Percentiles rank a stretch among this genome's conserved stretches.
Conservation (phyloP, 2,113 vertebrate species). For the Eleginops maclovinus region DNA sequence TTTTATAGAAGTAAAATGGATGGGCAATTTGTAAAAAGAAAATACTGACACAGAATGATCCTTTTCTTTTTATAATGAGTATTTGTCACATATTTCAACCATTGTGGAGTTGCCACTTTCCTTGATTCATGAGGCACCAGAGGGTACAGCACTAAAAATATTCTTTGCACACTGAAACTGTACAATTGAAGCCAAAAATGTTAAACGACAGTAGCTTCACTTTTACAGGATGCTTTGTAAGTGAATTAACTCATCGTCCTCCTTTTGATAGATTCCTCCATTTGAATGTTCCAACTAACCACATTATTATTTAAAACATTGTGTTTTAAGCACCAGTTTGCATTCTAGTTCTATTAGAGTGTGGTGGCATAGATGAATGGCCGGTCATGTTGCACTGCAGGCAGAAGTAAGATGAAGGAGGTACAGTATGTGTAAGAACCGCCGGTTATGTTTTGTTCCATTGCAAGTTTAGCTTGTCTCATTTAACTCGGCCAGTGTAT, state of each 20-base stretch:
- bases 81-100: not conserved
- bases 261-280: slow-evolving; percentile 6
- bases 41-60: not conserved
- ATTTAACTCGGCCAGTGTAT: not conserved
- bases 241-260: slow-evolving; percentile 12
- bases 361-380: not conserved
- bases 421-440: not conserved
- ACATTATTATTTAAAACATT: slow-evolving; percentile 17
- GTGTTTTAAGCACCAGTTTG: not conserved
- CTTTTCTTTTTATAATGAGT: not conserved
- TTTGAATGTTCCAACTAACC: slow-evolving; percentile 2
- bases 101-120: slow-evolving; percentile 4
- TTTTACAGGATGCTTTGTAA: not conserved
- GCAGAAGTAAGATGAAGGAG: not conserved
- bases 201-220: slow-evolving; percentile 7
- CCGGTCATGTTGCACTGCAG: slow-evolving; percentile 5
- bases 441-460: slow-evolving; percentile 9
- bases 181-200: not conserved
- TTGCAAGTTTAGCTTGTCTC: slow-evolving; percentile 27
- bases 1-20: not conserved
- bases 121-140: slow-evolving; percentile 20
- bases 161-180: slow-evolving; percentile 17
- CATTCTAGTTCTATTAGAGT: not conserved
- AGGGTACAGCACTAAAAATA: slow-evolving; percentile 2
- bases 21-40: no score